Base-by-base conservation (phyloP, 2,113 vertebrate species). In the Laticauda laticaudata region DNA sequence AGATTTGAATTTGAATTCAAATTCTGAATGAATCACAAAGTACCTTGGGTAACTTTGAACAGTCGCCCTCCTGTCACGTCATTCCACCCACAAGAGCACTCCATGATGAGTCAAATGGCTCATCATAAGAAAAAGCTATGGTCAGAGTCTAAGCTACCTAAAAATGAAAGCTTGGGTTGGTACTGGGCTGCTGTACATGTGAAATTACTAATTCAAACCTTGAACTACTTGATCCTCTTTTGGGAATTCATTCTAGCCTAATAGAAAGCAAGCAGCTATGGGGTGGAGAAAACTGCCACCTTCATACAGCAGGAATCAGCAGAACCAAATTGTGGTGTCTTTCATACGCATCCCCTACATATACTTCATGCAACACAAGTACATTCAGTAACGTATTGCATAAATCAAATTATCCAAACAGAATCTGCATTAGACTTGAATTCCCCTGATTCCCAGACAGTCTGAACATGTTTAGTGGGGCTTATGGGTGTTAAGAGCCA, bases 301-400 rank as follows among this genome's bases (percentile, higher is more conserved):
- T 55, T 88, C 23, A 54, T 64, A 92, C 53, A 39, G n/a, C 2
- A 23, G 53, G 61, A 3, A 4, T 90, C 45, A 90, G 94, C 34
- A 75, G 48, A 23, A 56, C 61, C 61, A 20, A 61, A 29, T 10
- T 1, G 2, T 24, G 18, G 21, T 75, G 59, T 53, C 43, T 89
- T 92, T 89, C 51, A 29, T 14, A 81, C 3, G 55, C 10, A 5
- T 18, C 29, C 1, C 51, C 14, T 54, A 8, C 69, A 8, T 88
- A 11, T 54, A 23, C 88, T 89, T 94, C 93, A 56, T 93, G 90
- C 57, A 90, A 26, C 39, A 26, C 93, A 88, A 90, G 93, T 93
- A 90, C 92, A 43, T 56, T 24, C 90, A 75, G 55, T 92, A 93
- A 90, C 92, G 92, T 96, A 94, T 95, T 94, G 93, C 89, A 96